phyloP scores from a whole-genome alignment of 1,140 invertebrate genomes.

The Aphelenchoides besseyi region DNA sequence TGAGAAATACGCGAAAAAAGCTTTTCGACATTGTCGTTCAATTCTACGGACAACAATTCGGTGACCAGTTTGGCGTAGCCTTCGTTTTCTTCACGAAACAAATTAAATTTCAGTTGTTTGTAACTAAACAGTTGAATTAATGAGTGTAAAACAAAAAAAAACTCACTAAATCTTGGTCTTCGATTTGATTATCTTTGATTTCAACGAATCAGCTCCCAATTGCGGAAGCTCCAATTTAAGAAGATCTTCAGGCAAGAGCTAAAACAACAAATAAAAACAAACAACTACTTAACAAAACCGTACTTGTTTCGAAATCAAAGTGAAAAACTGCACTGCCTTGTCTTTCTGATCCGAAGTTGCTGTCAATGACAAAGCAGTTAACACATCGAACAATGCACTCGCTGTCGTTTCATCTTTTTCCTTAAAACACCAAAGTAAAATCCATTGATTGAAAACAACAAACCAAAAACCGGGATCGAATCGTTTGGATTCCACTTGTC shows the following conservation, averaged over 20 bases:
- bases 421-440: neutral
- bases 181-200: slow-evolving; percentile 41
- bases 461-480: neutral
- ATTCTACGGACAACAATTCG: slow-evolving; percentile 77
- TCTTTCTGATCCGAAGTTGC: neutral
- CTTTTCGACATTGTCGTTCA: slow-evolving; percentile 47
- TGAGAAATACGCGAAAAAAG: slow-evolving; percentile 63
- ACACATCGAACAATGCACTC: slow-evolving; percentile 30
- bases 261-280: slow-evolving; percentile 18
- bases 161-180: slow-evolving; percentile 45
- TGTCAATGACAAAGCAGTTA: slow-evolving; percentile 26
- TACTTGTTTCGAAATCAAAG: slow-evolving; percentile 24
- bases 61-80: slow-evolving; percentile 94
- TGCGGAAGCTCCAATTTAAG: slow-evolving; percentile 41
- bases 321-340: slow-evolving; percentile 28
- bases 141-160: slow-evolving; percentile 3
- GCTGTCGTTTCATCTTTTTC: neutral
- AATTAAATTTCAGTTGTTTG: slow-evolving; percentile 97
- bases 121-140: slow-evolving; percentile 72
- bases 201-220: slow-evolving; percentile 44
- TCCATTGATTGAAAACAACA: neutral
- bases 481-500: neutral
- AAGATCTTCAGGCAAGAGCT: slow-evolving; percentile 50
- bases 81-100: slow-evolving; percentile 96
- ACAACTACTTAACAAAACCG: neutral